Evolutionary conservation across 2,797 vertebrate species (phyloP).

Genomic region (Hydrocynus forskahlii): DNA sequence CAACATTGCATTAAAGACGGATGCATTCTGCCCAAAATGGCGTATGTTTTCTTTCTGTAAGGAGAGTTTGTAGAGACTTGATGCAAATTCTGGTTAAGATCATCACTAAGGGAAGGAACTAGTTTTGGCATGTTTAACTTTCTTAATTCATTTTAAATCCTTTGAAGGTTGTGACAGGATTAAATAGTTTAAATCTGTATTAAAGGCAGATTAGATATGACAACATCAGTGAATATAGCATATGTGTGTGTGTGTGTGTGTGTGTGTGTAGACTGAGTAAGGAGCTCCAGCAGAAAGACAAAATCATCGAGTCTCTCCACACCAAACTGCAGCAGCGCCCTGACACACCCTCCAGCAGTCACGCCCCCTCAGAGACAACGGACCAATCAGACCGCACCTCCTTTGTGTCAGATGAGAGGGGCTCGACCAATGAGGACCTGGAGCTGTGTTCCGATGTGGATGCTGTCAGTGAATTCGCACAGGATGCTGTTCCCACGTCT

Average conservation of each 20-base stretch:
- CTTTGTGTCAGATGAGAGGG: constrained; percentile 82
- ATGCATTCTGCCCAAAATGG: too few relatives aligned
- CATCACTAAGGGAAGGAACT: too few relatives aligned
- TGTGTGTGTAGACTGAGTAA: constrained; percentile 81
- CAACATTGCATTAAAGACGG: too few relatives aligned
- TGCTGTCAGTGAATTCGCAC: constrained; percentile 77
- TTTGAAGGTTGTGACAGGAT: too few relatives aligned
- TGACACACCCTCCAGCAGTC: constrained; percentile 87
- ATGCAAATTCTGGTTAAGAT: too few relatives aligned
- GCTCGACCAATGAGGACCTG: constrained; percentile 82
- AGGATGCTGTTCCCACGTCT: constrained; percentile 57
- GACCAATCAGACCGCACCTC: constrained; percentile 87
- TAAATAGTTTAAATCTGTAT: too few relatives aligned
- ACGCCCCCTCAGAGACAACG: constrained; percentile 83
- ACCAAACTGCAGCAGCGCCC: constrained; percentile 84
- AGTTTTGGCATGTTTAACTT: too few relatives aligned
- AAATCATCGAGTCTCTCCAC: constrained; percentile 89
- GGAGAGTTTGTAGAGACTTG: too few relatives aligned
- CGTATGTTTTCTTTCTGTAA: too few relatives aligned
- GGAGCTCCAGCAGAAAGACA: constrained; percentile 91
- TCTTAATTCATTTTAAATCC: too few relatives aligned
- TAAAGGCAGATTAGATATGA: too few relatives aligned
- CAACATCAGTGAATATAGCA: too few relatives aligned
- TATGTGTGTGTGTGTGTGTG: constrained; percentile 5
- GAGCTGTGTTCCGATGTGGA: constrained; percentile 88